Conservation (phyloP, 2,797 vertebrate species). For the Valencia hispanica region DNA sequence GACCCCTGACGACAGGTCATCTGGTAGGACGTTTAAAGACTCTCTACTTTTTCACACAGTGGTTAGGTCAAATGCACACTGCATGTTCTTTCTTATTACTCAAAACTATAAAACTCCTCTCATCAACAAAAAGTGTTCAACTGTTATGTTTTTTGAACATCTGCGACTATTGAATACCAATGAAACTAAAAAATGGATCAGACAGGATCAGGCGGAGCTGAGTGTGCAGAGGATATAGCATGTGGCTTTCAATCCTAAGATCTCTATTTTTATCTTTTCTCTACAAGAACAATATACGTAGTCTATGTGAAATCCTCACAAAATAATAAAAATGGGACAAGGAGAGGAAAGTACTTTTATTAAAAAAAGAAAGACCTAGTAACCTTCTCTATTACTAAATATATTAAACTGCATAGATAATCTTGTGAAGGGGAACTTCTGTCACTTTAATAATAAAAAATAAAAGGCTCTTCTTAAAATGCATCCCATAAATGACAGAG, state of each 20-base stretch:
- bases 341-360: not conserved
- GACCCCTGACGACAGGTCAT: too few relatives aligned
- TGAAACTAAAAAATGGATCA: constrained; percentile 15
- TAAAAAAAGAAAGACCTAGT: not conserved
- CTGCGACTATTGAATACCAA: not conserved
- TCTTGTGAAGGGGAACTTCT: not conserved
- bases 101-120: not conserved
- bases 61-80: too few relatives aligned
- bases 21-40: too few relatives aligned
- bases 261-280: constrained; percentile 21
- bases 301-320: constrained; percentile 8
- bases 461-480: not conserved
- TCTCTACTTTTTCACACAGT: too few relatives aligned
- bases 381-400: not conserved
- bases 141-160: constrained; percentile 1
- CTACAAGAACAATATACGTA: constrained; percentile 26
- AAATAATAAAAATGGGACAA: constrained; percentile 1
- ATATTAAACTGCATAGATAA: not conserved
- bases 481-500: constrained; percentile 8
- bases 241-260: constrained; percentile 13
- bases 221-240: constrained; percentile 2
- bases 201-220: constrained; percentile 7
- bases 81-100: constrained; percentile 7
- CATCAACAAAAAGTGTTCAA: not conserved
- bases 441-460: not conserved